Evolutionary conservation across 1,140 invertebrate genomes (phyloP).

Genomic region (Helicoverpa zea): DNA sequence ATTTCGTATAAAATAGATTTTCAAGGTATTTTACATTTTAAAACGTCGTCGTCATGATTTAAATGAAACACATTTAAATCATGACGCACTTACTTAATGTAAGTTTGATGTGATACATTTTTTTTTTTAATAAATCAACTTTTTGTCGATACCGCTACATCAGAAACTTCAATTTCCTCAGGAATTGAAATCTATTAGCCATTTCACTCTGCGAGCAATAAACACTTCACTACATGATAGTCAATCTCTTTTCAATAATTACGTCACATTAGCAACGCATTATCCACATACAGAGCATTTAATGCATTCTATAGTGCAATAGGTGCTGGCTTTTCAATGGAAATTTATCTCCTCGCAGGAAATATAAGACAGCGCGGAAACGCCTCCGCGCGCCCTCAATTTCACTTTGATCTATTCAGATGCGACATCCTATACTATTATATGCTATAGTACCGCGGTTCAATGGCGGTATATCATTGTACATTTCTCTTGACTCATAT

Average conservation of each 20-base stretch:
- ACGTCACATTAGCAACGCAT: constrained; percentile 18
- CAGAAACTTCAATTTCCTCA: no score
- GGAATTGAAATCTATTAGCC: no score
- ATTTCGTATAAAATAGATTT: no score
- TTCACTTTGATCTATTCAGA: constrained; percentile 58
- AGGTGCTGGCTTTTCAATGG: constrained; percentile 41
- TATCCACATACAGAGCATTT: constrained; percentile 24
- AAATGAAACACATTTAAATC: no score
- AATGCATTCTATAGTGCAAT: constrained; percentile 44
- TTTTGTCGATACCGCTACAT: no score
- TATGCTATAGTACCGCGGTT: constrained; percentile 6
- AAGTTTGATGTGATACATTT: no score
- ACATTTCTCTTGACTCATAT: constrained; percentile 18
- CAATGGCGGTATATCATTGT: constrained; percentile 40
- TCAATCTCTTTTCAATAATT: neutral
- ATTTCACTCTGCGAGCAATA: no score
- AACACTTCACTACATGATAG: no score
- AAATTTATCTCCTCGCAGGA: constrained; percentile 50
- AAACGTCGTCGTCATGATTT: no score
- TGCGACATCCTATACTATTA: constrained; percentile 48
- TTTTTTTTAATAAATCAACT: no score
- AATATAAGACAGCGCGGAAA: constrained; percentile 54
- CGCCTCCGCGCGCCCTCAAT: constrained; percentile 51
- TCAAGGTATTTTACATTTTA: no score
- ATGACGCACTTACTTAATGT: no score